Evolutionary conservation across 1,140 invertebrate genomes (phyloP).

Genomic region (Tetramorium alpestre): DNA sequence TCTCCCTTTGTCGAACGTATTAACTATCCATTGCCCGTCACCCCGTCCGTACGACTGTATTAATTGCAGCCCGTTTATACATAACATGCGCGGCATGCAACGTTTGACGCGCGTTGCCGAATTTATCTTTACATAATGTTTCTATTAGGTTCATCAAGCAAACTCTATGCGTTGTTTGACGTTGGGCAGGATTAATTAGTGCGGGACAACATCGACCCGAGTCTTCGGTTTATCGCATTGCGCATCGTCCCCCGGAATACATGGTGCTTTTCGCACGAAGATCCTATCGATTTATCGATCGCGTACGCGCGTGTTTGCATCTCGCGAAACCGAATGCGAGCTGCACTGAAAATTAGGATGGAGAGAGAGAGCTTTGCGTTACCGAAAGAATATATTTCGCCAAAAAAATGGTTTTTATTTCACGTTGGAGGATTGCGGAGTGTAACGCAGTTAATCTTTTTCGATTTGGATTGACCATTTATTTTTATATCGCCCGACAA

Average conservation of each 20-base stretch:
- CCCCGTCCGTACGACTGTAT: slow-evolving; percentile 45
- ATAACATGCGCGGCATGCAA: slow-evolving; percentile 43
- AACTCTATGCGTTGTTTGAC: slow-evolving; percentile 60
- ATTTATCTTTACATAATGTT: slow-evolving; percentile 72
- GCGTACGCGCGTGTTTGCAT: not conserved
- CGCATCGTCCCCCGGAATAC: slow-evolving; percentile 9
- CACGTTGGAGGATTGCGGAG: not conserved
- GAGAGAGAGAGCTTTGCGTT: not conserved
- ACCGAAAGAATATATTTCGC: slow-evolving; percentile 1
- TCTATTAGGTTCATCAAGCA: slow-evolving; percentile 68
- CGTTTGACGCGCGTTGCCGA: slow-evolving; percentile 63
- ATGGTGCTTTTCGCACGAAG: slow-evolving; percentile 18
- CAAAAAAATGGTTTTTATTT: not conserved
- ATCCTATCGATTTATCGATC: slow-evolving; percentile 19
- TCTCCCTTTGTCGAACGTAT: slow-evolving; percentile 54
- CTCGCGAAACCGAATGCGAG: not conserved
- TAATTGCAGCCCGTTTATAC: slow-evolving; percentile 70
- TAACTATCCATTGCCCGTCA: slow-evolving; percentile 36
- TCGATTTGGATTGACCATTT: slow-evolving; percentile 13
- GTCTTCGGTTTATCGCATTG: slow-evolving; percentile 49
- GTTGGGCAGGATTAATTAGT: slow-evolving; percentile 58
- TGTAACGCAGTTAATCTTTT: not conserved
- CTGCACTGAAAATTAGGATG: not conserved
- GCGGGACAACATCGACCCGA: slow-evolving; percentile 47
- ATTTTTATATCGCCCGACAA: slow-evolving; percentile 6